Evolutionary conservation across 2,797 vertebrate genomes (phyloP), one percentile per base, ranked within the genome.

Genomic region (Tolypeutes matacus): DNA sequence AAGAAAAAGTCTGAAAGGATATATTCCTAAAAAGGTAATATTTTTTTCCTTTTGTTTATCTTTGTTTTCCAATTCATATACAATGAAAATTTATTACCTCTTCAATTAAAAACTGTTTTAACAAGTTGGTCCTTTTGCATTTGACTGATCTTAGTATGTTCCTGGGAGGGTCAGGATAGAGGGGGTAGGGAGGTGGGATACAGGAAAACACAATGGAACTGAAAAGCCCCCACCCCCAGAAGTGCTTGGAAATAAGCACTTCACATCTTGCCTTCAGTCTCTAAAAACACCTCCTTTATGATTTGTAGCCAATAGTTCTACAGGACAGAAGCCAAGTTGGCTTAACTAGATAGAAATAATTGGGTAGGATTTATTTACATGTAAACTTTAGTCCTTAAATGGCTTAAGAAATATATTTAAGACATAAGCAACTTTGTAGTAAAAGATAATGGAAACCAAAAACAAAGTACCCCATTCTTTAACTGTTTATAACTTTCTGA

Each of bases 361-460:
- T 60, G 72, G 27, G 29, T 73, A 62, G 64, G 90, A 31, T 89
- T 11, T 64, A 42, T 53, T 92, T 53, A 77, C 46, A 62, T 84
- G 85, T 94, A 85, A 95, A 90, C 3, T 13, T 58, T 58, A 65
- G 4, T 83, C 25, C 53, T 95, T 86, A 84, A 76, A 56, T 90
- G 86, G 64, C 64, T 96, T 86, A 70, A 86, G 69, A 94, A 81
- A 51, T 94, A 10, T 73, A 9, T 69, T 82, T 89, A 78, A 46
- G 78, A 60, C 83, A 31, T 89, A 83, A 95, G 60, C 49, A 95
- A 82, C 8, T 96, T 86, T 86, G 27, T 76, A 93, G 8, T 89
- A 73, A 75, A 85, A 86, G n/a, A n/a, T 14, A 58, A 18, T 69
- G 25, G n/a, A 91, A 83, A 70, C 23, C 82, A 20, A 93, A 94